Evolutionary conservation across 2,888 invertebrate species (phyloP), one percentile per base, ranked within the genome.

Genomic region (Digitonthophagus gazella): DNA sequence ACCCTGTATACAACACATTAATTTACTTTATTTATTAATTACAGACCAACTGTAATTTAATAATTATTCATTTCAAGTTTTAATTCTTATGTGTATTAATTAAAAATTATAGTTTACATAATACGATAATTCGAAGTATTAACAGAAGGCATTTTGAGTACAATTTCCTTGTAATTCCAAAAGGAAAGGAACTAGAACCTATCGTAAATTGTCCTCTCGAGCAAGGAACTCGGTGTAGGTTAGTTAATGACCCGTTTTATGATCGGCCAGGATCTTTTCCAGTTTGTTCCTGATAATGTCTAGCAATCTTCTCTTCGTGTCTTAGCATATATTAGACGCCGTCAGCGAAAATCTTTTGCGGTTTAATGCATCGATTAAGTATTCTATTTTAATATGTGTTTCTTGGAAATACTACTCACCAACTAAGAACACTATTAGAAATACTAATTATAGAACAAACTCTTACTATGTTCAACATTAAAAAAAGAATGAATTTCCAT

Each of bases 191-290:
- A 11, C 28, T 11, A 6, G 28, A 44, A 44, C 28, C 28, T 44
- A 44, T 44, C 28, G 28, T 44, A 44, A 44, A 44, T 44, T 44
- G 28, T 11, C 11, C 28, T 11, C 28, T 44, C 28, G 11, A 44
- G 28, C 28, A 44, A 44, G 28, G 11, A 44, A 44, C 28, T 11
- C 11, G 28, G 28, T 11, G 28, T 44, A 44, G 28, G 28, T 44
- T 44, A 71, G 68, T 68, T 65, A 71, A 71, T 65, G 65, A 69
- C 67, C 69, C 69, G 65, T 71, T 71, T 71, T 71, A 71, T 66
- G 71, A 14, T 28, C 55, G 65, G 28, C 28, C 6, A 44, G 28
- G 28, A 44, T 44, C 28, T 44, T 44, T 44, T 44, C 28, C 28
- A 44, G 28, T 44, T 44, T 44, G 28, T 44, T 44, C 28, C 28